A percentile compares a stretch with the other conserved stretches of the same genome.
phyloP scores from a whole-genome alignment of 1,140 invertebrate species.

The Hesperophylax magnus region DNA sequence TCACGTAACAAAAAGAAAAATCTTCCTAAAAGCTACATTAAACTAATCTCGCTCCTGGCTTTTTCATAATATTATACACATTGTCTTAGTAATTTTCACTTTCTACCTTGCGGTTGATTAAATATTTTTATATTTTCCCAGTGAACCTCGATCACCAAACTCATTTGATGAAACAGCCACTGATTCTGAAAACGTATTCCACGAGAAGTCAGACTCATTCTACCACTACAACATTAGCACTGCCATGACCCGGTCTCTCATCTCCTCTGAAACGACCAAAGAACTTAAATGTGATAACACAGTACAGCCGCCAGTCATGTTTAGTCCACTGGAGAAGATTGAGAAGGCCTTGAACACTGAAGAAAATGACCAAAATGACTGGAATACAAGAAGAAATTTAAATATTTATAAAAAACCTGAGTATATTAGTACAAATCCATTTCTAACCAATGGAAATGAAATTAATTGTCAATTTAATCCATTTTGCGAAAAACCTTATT shows the following conservation, averaged over 20 bases:
- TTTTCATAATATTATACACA: too few relatives aligned
- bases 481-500: slow-evolving; percentile 43
- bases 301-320: not conserved
- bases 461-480: slow-evolving; percentile 55
- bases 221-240: slow-evolving; percentile 55
- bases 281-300: slow-evolving; percentile 40
- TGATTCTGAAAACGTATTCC: slow-evolving; percentile 26
- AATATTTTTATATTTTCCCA: slow-evolving; percentile 14
- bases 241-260: slow-evolving; percentile 39
- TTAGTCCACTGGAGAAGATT: slow-evolving; percentile 45
- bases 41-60: too few relatives aligned
- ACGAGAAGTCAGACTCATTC: slow-evolving; percentile 51
- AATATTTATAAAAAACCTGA: slow-evolving; percentile 55
- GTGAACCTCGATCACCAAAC: slow-evolving; percentile 45
- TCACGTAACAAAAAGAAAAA: too few relatives aligned
- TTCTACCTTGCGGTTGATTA: not conserved
- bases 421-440: slow-evolving; percentile 56
- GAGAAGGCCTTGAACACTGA: slow-evolving; percentile 38
- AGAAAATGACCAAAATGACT: slow-evolving; percentile 51
- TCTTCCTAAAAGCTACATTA: too few relatives aligned
- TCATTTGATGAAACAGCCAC: slow-evolving; percentile 27
- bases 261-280: slow-evolving; percentile 41
- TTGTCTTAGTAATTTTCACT: too few relatives aligned
- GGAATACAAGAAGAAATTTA: slow-evolving; percentile 53
- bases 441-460: slow-evolving; percentile 49